Evolutionary conservation across 1,140 invertebrate species (phyloP).

Genomic region (Drosophila cardini): DNA sequence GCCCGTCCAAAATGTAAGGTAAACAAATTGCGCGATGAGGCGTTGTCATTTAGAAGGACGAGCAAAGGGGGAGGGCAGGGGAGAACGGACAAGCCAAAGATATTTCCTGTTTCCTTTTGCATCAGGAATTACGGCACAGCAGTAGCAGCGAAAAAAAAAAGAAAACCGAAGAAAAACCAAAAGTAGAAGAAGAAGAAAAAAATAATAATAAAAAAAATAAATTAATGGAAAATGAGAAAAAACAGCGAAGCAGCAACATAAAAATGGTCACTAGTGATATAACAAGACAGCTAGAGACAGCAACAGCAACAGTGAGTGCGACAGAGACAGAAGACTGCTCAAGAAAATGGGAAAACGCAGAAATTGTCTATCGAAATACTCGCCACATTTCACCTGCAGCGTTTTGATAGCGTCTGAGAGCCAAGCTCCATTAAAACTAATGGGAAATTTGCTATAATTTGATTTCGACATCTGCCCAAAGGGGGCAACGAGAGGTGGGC

Average conservation of each 20-base stretch:
- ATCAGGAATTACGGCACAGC: neutral
- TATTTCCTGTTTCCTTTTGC: conserved; percentile 70
- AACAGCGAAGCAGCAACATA: conserved; percentile 53
- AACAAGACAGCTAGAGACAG: neutral
- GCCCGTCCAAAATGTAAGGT: conserved; percentile 63
- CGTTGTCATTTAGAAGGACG: conserved; percentile 80
- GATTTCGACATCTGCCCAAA: conserved; percentile 59
- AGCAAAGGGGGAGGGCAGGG: neutral
- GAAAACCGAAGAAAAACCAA: neutral
- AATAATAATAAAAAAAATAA: conserved; percentile 83
- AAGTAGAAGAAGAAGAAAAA: conserved; percentile 9
- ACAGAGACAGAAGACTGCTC: conserved; percentile 9
- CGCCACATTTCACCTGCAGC: conserved; percentile 74
- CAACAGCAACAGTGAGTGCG: neutral
- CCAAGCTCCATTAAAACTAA: conserved; percentile 79
- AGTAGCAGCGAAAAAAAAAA: too few relatives aligned
- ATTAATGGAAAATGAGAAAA: conserved; percentile 82
- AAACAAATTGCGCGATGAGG: conserved; percentile 84
- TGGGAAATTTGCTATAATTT: conserved; percentile 81
- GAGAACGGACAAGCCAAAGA: conserved; percentile 58
- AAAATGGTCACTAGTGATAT: conserved; percentile 59
- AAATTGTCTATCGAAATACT: conserved; percentile 75
- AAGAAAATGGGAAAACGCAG: conserved; percentile 48
- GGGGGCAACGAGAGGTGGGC: neutral
- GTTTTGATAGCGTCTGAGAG: conserved; percentile 60